These are phyloP conservation scores for Trissolcus japonicus DNA, from an alignment of 2,888 invertebrate genomes.

Conservation along the genomic window DNA sequence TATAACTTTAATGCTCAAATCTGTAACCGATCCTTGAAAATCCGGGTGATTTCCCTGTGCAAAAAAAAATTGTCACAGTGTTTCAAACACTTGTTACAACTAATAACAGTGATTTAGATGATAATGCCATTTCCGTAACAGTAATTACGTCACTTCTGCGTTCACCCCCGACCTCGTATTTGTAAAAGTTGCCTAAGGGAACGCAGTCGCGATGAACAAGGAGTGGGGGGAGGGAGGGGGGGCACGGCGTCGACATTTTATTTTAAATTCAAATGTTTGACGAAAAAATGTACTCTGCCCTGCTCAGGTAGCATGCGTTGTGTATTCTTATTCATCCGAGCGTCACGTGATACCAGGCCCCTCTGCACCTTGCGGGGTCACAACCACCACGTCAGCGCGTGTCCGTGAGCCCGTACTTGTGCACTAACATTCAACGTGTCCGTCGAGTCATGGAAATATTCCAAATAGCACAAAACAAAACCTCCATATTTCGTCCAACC, in stretches of 20 bases:
- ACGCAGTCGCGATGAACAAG: neutral
- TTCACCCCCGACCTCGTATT: slow-evolving; percentile 5
- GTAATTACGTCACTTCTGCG: slow-evolving; percentile 16
- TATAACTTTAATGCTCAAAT: too few species aligned
- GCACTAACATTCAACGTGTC: neutral
- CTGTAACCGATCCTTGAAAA: too few species aligned
- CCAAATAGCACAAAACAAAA: slow-evolving; percentile 44
- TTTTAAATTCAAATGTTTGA: slow-evolving; percentile 55
- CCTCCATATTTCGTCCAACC: slow-evolving; percentile 21
- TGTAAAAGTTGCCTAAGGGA: slow-evolving; percentile 13
- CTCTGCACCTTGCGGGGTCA: slow-evolving; percentile 48
- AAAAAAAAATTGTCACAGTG: too few species aligned
- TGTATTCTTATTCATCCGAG: slow-evolving; percentile 48
- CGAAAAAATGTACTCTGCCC: slow-evolving; percentile 48
- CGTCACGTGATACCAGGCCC: slow-evolving; percentile 50
- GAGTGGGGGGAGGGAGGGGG: neutral
- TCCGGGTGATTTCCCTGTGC: too few species aligned
- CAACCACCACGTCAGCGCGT: slow-evolving; percentile 10
- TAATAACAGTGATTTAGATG: slow-evolving; percentile 1
- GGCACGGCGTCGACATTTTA: slow-evolving; percentile 33
- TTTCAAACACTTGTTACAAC: neutral
- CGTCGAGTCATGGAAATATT: slow-evolving; percentile 32
- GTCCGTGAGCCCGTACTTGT: neutral
- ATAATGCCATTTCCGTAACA: slow-evolving; percentile 17
- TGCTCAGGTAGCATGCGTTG: slow-evolving; percentile 48